phyloP scores from a whole-genome alignment of 2,888 invertebrate genomes.

The Heteromyza rotundicornis region DNA sequence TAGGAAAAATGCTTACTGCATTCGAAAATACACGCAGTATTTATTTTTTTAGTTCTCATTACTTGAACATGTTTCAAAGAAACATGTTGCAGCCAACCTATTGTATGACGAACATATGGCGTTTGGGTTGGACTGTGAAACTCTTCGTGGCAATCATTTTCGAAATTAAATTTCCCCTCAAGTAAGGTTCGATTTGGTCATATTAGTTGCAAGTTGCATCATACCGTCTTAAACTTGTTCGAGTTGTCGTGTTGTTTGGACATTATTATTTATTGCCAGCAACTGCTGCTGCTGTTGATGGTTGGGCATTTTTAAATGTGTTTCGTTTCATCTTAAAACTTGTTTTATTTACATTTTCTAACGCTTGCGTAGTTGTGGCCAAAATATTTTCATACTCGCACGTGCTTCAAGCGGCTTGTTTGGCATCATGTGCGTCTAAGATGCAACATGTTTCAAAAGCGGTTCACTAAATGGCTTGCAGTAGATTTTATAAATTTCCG shows the following conservation, averaged over 20 bases:
- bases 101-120: too few relatives aligned
- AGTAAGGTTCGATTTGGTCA: not conserved
- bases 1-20: too few relatives aligned
- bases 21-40: too few relatives aligned
- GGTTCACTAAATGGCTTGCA: too few relatives aligned
- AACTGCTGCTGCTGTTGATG: not conserved
- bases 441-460: not conserved
- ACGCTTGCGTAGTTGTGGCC: slow-evolving; percentile 28
- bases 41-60: too few relatives aligned
- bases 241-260: not conserved
- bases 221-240: not conserved
- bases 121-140: too few relatives aligned
- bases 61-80: too few relatives aligned
- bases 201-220: too few relatives aligned
- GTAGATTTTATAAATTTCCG: too few relatives aligned
- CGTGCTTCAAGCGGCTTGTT: slow-evolving; percentile 27
- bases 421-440: not conserved
- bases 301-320: not conserved
- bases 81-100: not conserved
- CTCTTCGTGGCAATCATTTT: too few relatives aligned
- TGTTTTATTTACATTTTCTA: slow-evolving; percentile 36
- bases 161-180: slow-evolving; percentile 1
- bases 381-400: slow-evolving; percentile 23
- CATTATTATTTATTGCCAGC: not conserved
- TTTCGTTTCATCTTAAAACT: slow-evolving; percentile 19